Evolutionary conservation across 2,888 invertebrate genomes (phyloP).

Genomic region (Pachliopta kotzebuea): DNA sequence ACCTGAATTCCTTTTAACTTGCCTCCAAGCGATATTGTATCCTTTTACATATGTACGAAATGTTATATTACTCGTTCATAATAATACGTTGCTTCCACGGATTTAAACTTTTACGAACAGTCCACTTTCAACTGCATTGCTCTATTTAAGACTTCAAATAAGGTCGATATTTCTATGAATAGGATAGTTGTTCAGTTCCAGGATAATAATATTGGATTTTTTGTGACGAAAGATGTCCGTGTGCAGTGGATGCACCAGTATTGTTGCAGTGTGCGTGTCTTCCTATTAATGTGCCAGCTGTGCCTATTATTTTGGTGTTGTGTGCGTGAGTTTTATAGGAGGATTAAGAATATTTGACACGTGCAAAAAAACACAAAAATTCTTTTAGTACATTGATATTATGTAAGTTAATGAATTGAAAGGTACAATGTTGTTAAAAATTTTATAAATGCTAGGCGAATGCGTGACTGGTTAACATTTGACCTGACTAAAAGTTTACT

Average conservation of each 20-base stretch:
- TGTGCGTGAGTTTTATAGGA: constrained; percentile 55
- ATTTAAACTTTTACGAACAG: constrained; percentile 20
- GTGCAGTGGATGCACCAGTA: constrained; percentile 63
- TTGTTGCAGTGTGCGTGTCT: constrained; percentile 46
- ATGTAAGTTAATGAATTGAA: constrained; percentile 1
- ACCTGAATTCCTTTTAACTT: constrained; percentile 59
- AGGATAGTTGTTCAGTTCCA: constrained; percentile 50
- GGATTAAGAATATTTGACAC: constrained; percentile 35
- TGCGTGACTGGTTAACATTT: constrained; percentile 67
- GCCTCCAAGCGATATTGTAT: constrained; percentile 38
- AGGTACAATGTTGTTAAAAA: neutral
- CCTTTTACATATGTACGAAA: constrained; percentile 37
- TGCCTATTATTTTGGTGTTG: constrained; percentile 70
- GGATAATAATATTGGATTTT: constrained; percentile 78
- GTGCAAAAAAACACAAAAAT: neutral
- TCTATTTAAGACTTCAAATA: constrained; percentile 32
- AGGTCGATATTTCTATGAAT: constrained; percentile 41
- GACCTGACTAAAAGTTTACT: constrained; percentile 49
- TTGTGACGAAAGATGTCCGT: constrained; percentile 69
- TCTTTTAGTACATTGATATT: neutral
- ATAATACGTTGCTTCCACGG: constrained; percentile 1
- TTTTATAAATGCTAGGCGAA: constrained; percentile 44
- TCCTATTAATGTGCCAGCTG: constrained; percentile 74
- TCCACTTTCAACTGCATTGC: constrained; percentile 32
- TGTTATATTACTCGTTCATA: constrained; percentile 1